Conservation (phyloP, 2,888 invertebrate genomes). For the Drosophila mettleri region DNA sequence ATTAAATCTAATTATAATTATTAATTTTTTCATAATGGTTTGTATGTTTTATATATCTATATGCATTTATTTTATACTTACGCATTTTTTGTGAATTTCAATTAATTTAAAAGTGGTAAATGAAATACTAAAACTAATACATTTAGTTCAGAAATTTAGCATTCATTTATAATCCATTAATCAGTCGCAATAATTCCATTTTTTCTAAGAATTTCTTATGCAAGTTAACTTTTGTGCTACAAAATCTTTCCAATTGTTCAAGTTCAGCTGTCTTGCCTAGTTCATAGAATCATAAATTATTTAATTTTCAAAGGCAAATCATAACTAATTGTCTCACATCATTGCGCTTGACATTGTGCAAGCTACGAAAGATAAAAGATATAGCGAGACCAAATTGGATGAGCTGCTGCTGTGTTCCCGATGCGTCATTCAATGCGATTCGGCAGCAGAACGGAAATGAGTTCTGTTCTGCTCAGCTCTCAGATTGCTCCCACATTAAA, state of each 20-base stretch:
- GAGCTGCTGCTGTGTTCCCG: conserved; percentile 6
- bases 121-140: no score
- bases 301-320: conserved; percentile 63
- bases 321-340: conserved; percentile 74
- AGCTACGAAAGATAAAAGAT: conserved; percentile 31
- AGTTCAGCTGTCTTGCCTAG: conserved; percentile 2
- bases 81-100: no score
- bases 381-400: conserved; percentile 18
- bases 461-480: conserved; percentile 28
- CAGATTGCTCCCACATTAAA: conserved; percentile 36
- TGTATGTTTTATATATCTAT: no score
- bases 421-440: conserved; percentile 27
- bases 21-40: no score
- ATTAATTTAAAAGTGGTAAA: no score
- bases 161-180: no score
- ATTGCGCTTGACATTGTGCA: conserved; percentile 76
- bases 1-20: no score
- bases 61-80: no score
- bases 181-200: no score
- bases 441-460: conserved; percentile 66
- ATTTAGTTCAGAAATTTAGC: no score
- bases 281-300: conserved; percentile 35
- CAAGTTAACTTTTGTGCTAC: no score
- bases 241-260: background rate
- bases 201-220: background rate